A percentile compares a stretch with the other conserved stretches of the same genome.
phyloP scores from a whole-genome alignment of 2,888 invertebrate species.

The Cartodere bifasciata region DNA sequence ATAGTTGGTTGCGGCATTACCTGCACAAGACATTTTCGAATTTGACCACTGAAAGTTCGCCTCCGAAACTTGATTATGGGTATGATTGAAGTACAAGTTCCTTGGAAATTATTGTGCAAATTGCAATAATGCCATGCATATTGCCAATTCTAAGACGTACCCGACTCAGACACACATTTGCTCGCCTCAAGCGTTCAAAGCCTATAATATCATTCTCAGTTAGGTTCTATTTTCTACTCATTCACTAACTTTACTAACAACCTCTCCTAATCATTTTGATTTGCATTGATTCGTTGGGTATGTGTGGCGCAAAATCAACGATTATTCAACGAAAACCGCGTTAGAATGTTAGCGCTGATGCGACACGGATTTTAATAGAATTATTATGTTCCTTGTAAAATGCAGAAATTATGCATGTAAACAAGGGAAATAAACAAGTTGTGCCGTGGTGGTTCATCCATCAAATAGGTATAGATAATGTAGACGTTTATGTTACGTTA shows the following conservation, averaged over 20 bases:
- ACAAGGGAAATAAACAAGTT: too few relatives aligned
- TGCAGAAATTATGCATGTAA: not conserved
- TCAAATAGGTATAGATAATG: too few relatives aligned
- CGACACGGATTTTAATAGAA: not conserved
- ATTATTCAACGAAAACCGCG: not conserved
- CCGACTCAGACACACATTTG: constrained; percentile 23
- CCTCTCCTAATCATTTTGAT: constrained; percentile 19
- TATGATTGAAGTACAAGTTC: too few relatives aligned
- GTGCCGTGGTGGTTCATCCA: too few relatives aligned
- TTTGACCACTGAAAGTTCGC: too few relatives aligned
- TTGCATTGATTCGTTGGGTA: constrained; percentile 15
- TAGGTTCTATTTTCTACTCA: constrained; percentile 21
- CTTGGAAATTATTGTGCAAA: constrained; percentile 30
- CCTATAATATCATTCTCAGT: constrained; percentile 19
- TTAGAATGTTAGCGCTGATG: not conserved
- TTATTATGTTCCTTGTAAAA: not conserved
- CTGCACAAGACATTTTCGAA: too few relatives aligned
- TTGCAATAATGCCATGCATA: constrained; percentile 31
- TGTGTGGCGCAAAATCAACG: not conserved
- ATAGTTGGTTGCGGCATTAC: too few relatives aligned
- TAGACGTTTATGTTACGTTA: too few relatives aligned
- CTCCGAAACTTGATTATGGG: too few relatives aligned
- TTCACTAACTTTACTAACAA: constrained; percentile 17
- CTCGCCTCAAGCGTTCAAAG: constrained; percentile 20
- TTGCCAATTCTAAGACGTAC: constrained; percentile 28